phyloP scores from a whole-genome alignment of 2,113 vertebrate genomes.

The Origma solitaria region DNA sequence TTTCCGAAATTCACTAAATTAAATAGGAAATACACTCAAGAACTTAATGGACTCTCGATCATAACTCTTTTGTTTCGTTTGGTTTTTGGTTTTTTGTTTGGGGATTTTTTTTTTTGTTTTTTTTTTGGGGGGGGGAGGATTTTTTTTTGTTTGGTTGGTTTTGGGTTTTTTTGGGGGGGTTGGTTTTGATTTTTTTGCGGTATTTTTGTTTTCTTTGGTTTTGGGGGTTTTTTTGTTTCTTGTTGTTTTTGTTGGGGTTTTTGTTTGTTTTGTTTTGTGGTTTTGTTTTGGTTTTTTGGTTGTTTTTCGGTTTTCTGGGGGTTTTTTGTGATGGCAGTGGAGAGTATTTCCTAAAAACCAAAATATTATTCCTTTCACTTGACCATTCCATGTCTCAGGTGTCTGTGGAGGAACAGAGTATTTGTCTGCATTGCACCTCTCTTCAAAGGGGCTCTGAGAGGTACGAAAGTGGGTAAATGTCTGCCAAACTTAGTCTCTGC shows the following conservation, averaged over 20 bases:
- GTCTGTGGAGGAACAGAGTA: neutral
- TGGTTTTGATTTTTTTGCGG: too few species aligned
- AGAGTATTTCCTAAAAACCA: neutral
- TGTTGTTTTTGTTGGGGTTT: too few species aligned
- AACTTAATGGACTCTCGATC: neutral
- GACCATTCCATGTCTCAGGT: neutral
- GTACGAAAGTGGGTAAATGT: neutral
- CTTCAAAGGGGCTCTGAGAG: neutral
- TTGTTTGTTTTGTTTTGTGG: too few species aligned
- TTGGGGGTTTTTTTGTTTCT: too few species aligned
- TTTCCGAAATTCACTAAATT: neutral
- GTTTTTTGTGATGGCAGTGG: neutral
- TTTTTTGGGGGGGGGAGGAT: too few species aligned
- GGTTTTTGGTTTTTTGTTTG: too few species aligned
- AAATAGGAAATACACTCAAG: neutral
- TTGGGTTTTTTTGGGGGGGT: too few species aligned
- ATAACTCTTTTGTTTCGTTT: neutral
- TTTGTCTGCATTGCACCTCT: neutral
- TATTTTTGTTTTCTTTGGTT: too few species aligned
- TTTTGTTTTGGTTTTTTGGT: too few species aligned
- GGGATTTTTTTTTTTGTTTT: too few species aligned
- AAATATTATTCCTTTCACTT: neutral
- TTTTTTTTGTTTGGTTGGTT: neutral
- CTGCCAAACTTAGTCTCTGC: neutral
- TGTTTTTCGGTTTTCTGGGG: too few species aligned